Evolutionary conservation across 2,113 vertebrate genomes (phyloP).

Genomic region (Hystrix brachyura): DNA sequence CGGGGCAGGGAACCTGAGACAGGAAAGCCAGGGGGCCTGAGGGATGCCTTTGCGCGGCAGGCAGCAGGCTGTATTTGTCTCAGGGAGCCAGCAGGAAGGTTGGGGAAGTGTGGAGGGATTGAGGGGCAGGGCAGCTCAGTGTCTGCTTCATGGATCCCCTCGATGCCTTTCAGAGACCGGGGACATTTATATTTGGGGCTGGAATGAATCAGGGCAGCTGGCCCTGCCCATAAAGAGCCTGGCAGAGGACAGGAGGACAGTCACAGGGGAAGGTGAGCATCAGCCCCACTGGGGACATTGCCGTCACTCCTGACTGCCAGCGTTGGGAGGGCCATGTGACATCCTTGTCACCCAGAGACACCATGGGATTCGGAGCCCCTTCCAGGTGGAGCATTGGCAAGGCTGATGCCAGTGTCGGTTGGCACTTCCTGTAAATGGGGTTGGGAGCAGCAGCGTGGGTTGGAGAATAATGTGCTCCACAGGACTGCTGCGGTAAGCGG

Average conservation of each 20-base stretch:
- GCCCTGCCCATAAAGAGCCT: constrained; percentile 91
- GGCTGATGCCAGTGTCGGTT: neutral
- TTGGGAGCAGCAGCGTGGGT: neutral
- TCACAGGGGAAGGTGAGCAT: constrained; percentile 66
- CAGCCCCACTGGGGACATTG: neutral
- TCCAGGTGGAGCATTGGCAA: rapidly evolving
- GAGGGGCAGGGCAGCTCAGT: neutral
- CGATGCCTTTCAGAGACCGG: constrained; percentile 86
- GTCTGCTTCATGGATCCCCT: neutral
- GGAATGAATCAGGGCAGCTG: constrained; percentile 97
- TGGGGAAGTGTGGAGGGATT: no score
- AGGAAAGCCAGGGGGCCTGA: neutral
- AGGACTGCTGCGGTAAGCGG: neutral
- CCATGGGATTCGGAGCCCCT: neutral
- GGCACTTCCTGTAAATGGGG: neutral
- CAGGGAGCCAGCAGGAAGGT: neutral
- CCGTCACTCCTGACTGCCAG: neutral
- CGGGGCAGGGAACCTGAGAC: neutral
- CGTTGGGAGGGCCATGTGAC: neutral
- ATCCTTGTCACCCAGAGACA: neutral
- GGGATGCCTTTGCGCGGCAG: neutral
- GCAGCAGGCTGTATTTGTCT: neutral
- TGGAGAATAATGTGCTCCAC: rapidly evolving
- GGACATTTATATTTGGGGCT: constrained; percentile 97
- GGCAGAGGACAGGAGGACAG: constrained; percentile 12